A percentile compares a stretch with the other conserved stretches of the same genome.
Evolutionary conservation across 2,888 invertebrate species (phyloP).

Genomic region (Orthosia gothica): DNA sequence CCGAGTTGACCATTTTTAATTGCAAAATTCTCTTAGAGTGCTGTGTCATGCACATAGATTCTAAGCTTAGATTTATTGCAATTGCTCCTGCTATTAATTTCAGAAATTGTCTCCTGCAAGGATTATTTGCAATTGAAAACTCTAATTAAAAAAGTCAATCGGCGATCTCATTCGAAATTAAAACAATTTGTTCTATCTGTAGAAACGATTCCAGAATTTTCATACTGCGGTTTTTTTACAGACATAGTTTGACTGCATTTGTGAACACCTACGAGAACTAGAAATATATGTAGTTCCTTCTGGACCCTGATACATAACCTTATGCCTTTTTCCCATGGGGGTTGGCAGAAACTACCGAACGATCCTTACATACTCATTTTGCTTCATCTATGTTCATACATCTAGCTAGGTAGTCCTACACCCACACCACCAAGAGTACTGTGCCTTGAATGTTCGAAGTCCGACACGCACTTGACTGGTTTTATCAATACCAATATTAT

Average conservation of each 20-base stretch:
- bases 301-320: neutral
- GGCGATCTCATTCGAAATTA: conserved; percentile 26
- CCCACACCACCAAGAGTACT: too few relatives aligned
- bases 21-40: conserved; percentile 43
- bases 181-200: conserved; percentile 39
- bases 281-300: neutral
- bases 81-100: conserved; percentile 46
- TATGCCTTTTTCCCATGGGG: too few relatives aligned
- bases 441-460: too few relatives aligned
- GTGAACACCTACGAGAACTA: neutral
- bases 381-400: too few relatives aligned
- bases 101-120: conserved; percentile 51
- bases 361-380: too few relatives aligned
- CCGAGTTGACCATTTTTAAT: conserved; percentile 46
- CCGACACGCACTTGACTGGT: too few relatives aligned
- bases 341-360: too few relatives aligned
- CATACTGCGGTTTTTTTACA: neutral
- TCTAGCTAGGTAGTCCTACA: too few relatives aligned
- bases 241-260: neutral
- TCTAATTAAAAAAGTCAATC: conserved; percentile 48
- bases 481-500: too few relatives aligned
- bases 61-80: conserved; percentile 54
- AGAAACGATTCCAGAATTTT: neutral
- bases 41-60: conserved; percentile 35
- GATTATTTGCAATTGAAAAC: conserved; percentile 50